Percentiles rank a stretch among this genome's conserved stretches.
phyloP scores from a whole-genome alignment of 2,113 vertebrate species.

The Edolisoma coerulescens region DNA sequence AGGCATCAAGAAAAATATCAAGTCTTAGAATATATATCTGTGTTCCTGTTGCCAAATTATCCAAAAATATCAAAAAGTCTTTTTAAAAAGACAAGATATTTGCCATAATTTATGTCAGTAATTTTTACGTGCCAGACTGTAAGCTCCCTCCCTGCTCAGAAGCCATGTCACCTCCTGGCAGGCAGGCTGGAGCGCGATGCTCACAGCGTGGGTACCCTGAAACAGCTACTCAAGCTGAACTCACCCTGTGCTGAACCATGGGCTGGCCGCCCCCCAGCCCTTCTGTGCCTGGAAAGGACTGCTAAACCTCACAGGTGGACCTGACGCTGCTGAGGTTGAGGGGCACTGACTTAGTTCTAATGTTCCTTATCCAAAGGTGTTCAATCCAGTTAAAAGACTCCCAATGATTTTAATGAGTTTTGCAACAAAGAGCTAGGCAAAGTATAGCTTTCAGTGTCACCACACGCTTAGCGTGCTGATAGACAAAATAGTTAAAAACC shows the following conservation, averaged over 20 bases:
- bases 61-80: background rate
- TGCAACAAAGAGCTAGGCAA: background rate
- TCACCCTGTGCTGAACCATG: background rate
- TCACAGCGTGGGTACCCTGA: background rate
- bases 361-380: background rate
- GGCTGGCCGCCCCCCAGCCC: background rate
- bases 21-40: background rate
- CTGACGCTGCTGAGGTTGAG: rapidly evolving
- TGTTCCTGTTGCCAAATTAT: background rate
- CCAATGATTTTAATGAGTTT: background rate
- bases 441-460: background rate
- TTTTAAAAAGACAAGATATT: background rate
- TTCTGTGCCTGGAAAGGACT: background rate
- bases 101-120: background rate
- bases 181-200: background rate
- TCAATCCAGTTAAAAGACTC: background rate
- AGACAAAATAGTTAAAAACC: background rate
- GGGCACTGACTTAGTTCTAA: background rate
- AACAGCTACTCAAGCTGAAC: background rate
- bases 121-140: background rate
- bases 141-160: background rate
- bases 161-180: background rate
- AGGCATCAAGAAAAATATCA: background rate
- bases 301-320: background rate
- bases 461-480: background rate